Conservation (phyloP, 2,888 invertebrate genomes). For the Pheosia tremula region DNA sequence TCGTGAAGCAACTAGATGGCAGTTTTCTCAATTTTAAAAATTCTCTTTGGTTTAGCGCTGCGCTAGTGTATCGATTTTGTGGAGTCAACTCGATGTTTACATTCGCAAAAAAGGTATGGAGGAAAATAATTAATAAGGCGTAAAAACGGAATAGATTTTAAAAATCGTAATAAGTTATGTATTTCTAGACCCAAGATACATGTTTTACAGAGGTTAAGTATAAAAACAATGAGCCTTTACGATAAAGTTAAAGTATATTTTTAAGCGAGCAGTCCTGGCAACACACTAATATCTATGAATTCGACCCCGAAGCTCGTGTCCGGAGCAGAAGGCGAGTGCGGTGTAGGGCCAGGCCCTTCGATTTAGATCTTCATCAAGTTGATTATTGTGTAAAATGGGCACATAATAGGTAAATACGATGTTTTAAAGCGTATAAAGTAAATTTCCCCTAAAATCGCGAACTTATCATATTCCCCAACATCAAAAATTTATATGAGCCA, state of each 20-base stretch:
- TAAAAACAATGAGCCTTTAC: conserved; percentile 14
- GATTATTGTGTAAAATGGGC: conserved; percentile 82
- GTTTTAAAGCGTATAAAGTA: conserved; percentile 40
- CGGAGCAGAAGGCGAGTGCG: conserved; percentile 79
- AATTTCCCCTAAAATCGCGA: conserved; percentile 23
- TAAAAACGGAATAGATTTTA: conserved; percentile 8
- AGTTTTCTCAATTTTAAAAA: conserved; percentile 39
- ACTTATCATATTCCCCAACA: conserved; percentile 42
- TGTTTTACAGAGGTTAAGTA: neutral
- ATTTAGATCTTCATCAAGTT: conserved; percentile 77
- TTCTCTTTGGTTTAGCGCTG: conserved; percentile 73
- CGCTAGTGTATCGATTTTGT: conserved; percentile 80
- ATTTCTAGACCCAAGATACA: conserved; percentile 4
- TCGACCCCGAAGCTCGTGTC: conserved; percentile 85
- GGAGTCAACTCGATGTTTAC: conserved; percentile 61
- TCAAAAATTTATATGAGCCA: conserved; percentile 68
- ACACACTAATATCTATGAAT: conserved; percentile 81
- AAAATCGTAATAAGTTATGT: neutral
- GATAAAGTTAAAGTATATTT: conserved; percentile 19
- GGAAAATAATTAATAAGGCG: conserved; percentile 24
- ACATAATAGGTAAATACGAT: conserved; percentile 81
- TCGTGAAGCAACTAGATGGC: conserved; percentile 62
- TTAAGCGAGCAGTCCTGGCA: conserved; percentile 53
- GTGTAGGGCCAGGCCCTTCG: conserved; percentile 82
- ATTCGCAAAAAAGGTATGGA: conserved; percentile 55